Base-by-base conservation (phyloP, 2,113 vertebrate genomes). In the Catharus fuscescens region DNA sequence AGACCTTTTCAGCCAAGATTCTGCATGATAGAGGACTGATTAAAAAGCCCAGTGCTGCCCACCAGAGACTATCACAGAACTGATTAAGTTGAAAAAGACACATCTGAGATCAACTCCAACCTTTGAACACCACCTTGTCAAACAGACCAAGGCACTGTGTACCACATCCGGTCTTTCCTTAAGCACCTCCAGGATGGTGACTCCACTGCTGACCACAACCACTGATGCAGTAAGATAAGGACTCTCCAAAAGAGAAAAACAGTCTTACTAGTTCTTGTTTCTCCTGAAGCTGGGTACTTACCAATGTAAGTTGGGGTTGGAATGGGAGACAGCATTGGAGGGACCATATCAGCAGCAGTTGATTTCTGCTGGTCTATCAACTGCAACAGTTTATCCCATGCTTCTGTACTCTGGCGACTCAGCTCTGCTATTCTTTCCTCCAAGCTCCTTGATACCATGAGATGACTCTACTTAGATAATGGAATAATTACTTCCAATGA, bases 281-380 rank as follows among this genome's bases (percentile, higher is more conserved):
- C 32, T 87, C 62, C 64, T 57, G 64, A 64, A 80, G 59, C 48
- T 74, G 32, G 57, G 29, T 86, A 97, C 97, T 62, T 80, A 98
- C 98, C 97, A 91, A 96, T 44, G 59, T 70, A 71, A 85, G 97
- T 80, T 66, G 97, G 92, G 5, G 98, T 67, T 14, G 97, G 97
- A 92, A 98, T 91, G 60, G 98, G 98, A 42, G 98, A 98, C 53
- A 73, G 40, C 26, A 84, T 36, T 9, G 97, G 97, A 34, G 98
- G 98, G 26, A 88, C 91, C 21, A 47, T 83, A 80, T 72, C 69
- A 17, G 93, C 94, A 57, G 96, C 80, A 53, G 88, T 96, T 61
- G 86, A 97, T 64, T 98, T 99, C 96, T 99, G 99, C 88, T 99
- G 98, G 47, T 99, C 98, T 60, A 99, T 99, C 34, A 99, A 97